phyloP scores from a whole-genome alignment of 1,140 invertebrate species.

The Nixonia krombeini region DNA sequence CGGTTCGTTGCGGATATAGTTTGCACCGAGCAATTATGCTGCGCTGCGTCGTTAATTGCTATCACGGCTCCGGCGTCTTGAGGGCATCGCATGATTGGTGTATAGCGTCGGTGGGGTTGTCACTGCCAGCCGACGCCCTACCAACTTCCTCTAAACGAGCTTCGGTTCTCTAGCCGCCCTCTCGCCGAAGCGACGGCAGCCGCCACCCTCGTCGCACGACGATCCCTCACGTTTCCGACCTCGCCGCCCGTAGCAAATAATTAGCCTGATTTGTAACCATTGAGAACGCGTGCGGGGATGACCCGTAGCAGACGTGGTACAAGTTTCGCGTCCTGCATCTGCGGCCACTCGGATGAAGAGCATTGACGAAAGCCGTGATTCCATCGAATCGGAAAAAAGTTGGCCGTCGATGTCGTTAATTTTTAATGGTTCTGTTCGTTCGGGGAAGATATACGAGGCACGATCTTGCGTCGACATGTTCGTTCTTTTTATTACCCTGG shows the following conservation, averaged over 20 bases:
- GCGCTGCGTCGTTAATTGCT: slow-evolving; percentile 48
- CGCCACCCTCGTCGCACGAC: slow-evolving; percentile 9
- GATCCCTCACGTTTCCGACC: slow-evolving; percentile 17
- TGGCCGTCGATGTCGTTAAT: neutral
- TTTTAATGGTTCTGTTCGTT: too few relatives aligned
- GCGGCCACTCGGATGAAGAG: too few relatives aligned
- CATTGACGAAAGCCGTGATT: neutral
- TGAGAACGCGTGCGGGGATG: slow-evolving; percentile 33
- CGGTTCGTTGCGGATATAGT: too few relatives aligned
- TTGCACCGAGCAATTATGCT: slow-evolving; percentile 42
- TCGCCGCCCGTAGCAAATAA: slow-evolving; percentile 32
- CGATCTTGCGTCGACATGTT: too few relatives aligned
- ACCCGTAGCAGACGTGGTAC: slow-evolving; percentile 27
- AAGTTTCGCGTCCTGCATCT: too few relatives aligned
- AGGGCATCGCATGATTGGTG: slow-evolving; percentile 43
- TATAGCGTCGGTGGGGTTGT: slow-evolving; percentile 26
- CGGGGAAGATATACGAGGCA: neutral
- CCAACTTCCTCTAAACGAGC: slow-evolving; percentile 31
- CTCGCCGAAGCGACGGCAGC: slow-evolving; percentile 4
- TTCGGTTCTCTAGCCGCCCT: slow-evolving; percentile 21
- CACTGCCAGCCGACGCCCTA: slow-evolving; percentile 27
- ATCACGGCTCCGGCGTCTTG: slow-evolving; percentile 45
- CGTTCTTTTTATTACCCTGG: too few relatives aligned
- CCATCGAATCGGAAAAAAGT: neutral
- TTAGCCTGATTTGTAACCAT: slow-evolving; percentile 51